These are phyloP conservation scores for Thripadectes ignobilis DNA, from an alignment of 2,797 vertebrate species.

Conservation along the genomic window DNA sequence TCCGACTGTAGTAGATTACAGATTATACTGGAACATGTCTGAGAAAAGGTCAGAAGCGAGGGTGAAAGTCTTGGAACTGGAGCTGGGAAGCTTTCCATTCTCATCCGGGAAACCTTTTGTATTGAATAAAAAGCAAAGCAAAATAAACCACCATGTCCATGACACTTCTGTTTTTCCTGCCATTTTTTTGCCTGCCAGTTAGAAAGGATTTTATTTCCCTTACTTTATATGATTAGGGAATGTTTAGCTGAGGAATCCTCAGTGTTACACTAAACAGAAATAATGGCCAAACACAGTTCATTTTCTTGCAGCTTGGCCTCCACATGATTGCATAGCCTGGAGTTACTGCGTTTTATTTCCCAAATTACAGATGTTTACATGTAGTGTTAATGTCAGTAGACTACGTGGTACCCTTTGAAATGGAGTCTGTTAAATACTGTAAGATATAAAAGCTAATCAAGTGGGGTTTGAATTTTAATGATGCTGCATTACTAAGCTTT, in stretches of 20 bases:
- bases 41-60: slow-evolving; percentile 77
- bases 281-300: slow-evolving; percentile 1
- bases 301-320: slow-evolving; percentile 5
- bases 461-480: slow-evolving; percentile 38
- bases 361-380: slow-evolving; percentile 53
- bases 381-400: slow-evolving; percentile 60
- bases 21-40: slow-evolving; percentile 77
- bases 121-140: slow-evolving; percentile 14
- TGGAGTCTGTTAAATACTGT: slow-evolving; percentile 35
- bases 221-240: slow-evolving; percentile 30
- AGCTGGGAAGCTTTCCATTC: slow-evolving; percentile 77
- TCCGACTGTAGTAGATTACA: slow-evolving; percentile 79
- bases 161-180: slow-evolving; percentile 45
- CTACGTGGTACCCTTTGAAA: slow-evolving; percentile 43
- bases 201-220: slow-evolving; percentile 55
- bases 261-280: slow-evolving; percentile 37
- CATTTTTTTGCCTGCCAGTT: slow-evolving; percentile 25
- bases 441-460: slow-evolving; percentile 60
- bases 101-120: slow-evolving; percentile 58
- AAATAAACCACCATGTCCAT: slow-evolving; percentile 35
- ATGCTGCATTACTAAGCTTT: not conserved
- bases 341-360: slow-evolving; percentile 47
- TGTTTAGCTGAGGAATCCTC: slow-evolving; percentile 55
- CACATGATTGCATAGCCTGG: slow-evolving; percentile 39
- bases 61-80: slow-evolving; percentile 74